These are phyloP conservation scores for Perca flavescens DNA, from an alignment of 2,113 vertebrate species.

Conservation along the genomic window DNA sequence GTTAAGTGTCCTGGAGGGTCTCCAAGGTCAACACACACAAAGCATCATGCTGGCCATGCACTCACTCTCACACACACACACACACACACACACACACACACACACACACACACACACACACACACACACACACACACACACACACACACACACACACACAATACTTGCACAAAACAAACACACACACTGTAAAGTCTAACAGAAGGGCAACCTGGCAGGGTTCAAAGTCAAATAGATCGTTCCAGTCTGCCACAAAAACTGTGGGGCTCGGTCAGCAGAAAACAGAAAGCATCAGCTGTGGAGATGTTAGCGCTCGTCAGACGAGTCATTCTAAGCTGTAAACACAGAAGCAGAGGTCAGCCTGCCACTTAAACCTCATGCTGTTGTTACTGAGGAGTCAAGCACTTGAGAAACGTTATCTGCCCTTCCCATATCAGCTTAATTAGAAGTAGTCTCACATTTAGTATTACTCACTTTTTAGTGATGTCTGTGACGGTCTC, in stretches of 20 bases:
- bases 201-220: conserved; percentile 21
- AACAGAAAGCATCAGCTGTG: conserved; percentile 17
- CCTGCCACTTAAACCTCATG: conserved; percentile 12
- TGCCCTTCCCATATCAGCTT: conserved; percentile 10
- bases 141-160: background rate
- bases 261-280: conserved; percentile 34
- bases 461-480: background rate
- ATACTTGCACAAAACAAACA: background rate
- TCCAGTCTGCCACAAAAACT: background rate
- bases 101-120: background rate
- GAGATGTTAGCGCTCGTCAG: background rate
- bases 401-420: background rate
- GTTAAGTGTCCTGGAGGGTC: conserved; percentile 70
- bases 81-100: background rate
- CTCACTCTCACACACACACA: background rate
- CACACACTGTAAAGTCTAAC: background rate
- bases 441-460: background rate
- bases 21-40: conserved; percentile 57
- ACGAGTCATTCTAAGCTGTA: conserved; percentile 19
- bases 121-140: background rate
- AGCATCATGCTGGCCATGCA: background rate
- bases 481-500: background rate
- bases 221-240: conserved; percentile 21
- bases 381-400: conserved; percentile 24
- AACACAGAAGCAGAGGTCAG: conserved; percentile 35